Percentiles rank a stretch among this genome's conserved stretches.
Conservation (phyloP, 2,113 vertebrate genomes). For the Sterrhoptilus dennistouni region DNA sequence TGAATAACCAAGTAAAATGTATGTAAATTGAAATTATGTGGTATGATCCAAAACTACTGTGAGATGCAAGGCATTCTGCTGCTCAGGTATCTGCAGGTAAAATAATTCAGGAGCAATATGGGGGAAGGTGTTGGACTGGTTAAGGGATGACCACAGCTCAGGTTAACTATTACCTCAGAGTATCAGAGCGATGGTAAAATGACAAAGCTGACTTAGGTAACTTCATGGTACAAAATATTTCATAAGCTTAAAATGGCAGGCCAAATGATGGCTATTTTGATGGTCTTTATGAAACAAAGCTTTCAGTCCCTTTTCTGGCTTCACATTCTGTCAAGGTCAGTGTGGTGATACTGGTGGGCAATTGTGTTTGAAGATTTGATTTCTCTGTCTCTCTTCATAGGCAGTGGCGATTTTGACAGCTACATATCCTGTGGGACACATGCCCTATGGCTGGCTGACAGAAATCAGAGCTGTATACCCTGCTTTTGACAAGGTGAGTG, state of each 20-base stretch:
- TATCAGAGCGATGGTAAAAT: background rate
- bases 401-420: constrained; percentile 96
- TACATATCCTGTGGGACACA: constrained; percentile 97
- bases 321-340: background rate
- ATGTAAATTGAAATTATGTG: background rate
- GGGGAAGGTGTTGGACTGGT: background rate
- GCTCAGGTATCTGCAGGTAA: background rate
- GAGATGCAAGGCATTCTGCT: background rate
- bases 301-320: background rate
- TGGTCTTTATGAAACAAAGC: background rate
- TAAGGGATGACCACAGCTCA: background rate
- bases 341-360: background rate
- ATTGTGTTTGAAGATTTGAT: background rate
- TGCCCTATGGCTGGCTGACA: constrained; percentile 98
- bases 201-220: background rate
- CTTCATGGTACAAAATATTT: background rate
- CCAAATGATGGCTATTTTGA: background rate
- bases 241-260: background rate
- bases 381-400: constrained; percentile 71
- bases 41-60: background rate
- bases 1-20: background rate
- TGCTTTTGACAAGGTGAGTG: constrained; percentile 94
- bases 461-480: constrained; percentile 96
- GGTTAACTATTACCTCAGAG: background rate
- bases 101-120: background rate